Conservation (phyloP, 1,140 invertebrate species). For the Bathynomus jamesi region DNA sequence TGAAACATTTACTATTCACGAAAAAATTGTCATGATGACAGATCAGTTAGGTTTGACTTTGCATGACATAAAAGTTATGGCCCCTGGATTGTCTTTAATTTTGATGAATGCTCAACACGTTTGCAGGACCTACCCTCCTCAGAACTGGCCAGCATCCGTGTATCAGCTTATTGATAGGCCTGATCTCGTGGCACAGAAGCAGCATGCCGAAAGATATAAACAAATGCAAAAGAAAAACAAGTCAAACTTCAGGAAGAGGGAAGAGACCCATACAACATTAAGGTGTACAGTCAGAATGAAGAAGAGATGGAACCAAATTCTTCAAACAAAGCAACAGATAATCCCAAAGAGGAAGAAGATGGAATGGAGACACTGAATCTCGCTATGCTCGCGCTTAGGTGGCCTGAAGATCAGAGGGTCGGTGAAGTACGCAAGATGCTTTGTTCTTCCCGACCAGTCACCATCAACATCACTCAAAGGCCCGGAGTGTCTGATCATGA, state of each 20-base stretch:
- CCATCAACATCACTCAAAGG: slow-evolving; percentile 73
- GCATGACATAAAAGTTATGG: slow-evolving; percentile 63
- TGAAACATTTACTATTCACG: slow-evolving; percentile 20
- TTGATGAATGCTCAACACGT: slow-evolving; percentile 65
- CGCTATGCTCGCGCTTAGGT: slow-evolving; percentile 56
- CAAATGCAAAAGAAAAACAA: slow-evolving; percentile 8
- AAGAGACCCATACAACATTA: slow-evolving; percentile 28
- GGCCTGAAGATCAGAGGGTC: slow-evolving; percentile 64
- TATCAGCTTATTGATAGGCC: slow-evolving; percentile 73
- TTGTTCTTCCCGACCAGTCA: slow-evolving; percentile 79
- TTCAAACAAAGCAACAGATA: slow-evolving; percentile 38
- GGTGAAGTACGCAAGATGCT: slow-evolving; percentile 75
- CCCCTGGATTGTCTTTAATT: slow-evolving; percentile 63
- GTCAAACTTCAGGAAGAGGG: not conserved
- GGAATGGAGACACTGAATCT: slow-evolving; percentile 58
- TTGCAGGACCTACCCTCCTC: slow-evolving; percentile 64
- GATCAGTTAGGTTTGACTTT: slow-evolving; percentile 51
- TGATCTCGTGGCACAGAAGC: slow-evolving; percentile 53
- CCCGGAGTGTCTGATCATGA: slow-evolving; percentile 93
- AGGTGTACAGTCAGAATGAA: slow-evolving; percentile 21
- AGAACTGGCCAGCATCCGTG: slow-evolving; percentile 63
- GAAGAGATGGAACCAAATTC: slow-evolving; percentile 46
- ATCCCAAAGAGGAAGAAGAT: slow-evolving; percentile 30
- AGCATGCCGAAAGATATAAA: slow-evolving; percentile 12
- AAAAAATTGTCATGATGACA: slow-evolving; percentile 32